A percentile compares a stretch with the other conserved stretches of the same genome.
These are phyloP conservation scores for Promerops cafer DNA, from an alignment of 2,113 vertebrate species.

Conservation along the genomic window DNA sequence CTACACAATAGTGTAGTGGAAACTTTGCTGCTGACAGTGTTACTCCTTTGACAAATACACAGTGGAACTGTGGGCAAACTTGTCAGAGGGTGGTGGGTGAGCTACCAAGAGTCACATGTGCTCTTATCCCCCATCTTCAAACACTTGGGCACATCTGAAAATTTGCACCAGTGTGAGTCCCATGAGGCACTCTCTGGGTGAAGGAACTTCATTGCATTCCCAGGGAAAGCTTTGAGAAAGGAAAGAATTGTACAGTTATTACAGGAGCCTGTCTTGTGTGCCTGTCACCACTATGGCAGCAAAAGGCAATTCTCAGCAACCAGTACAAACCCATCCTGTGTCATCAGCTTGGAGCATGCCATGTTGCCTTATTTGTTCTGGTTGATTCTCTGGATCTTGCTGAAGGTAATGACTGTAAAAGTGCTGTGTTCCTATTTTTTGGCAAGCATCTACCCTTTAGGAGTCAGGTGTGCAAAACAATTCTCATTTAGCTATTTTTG, in stretches of 20 bases:
- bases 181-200: neutral
- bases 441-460: neutral
- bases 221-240: neutral
- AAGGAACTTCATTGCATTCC: neutral
- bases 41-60: neutral
- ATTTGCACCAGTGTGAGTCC: neutral
- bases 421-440: neutral
- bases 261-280: neutral
- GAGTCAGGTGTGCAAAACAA: neutral
- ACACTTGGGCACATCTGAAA: neutral
- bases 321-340: neutral
- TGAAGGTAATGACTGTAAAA: neutral
- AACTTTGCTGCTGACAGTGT: neutral
- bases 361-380: neutral
- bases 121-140: neutral
- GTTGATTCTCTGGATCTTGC: neutral
- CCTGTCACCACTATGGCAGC: neutral
- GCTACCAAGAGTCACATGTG: neutral
- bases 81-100: neutral
- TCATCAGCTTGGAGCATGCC: neutral
- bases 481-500: neutral
- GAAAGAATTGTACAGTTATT: neutral
- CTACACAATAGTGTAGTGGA: neutral
- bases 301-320: neutral
- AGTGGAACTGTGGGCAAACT: neutral